phyloP scores from a whole-genome alignment of 1,140 invertebrate genomes.

The Psilanteris sp. region DNA sequence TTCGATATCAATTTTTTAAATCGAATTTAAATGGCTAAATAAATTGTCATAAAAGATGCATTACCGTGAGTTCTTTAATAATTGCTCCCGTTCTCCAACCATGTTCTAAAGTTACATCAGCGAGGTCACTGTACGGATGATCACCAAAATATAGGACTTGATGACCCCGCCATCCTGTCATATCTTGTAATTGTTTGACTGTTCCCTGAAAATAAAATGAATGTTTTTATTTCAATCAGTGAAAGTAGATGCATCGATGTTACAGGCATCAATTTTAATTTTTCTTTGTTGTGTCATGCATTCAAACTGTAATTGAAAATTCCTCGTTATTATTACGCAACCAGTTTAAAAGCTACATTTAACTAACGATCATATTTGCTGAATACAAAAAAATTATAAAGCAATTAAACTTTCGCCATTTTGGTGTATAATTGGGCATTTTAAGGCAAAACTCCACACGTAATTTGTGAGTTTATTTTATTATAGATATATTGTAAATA shows the following conservation, averaged over 20 bases:
- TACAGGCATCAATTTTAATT: constrained; percentile 27
- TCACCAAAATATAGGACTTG: constrained; percentile 98
- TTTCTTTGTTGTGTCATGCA: constrained; percentile 19
- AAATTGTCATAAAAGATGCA: no score
- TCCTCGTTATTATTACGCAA: neutral
- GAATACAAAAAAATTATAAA: no score
- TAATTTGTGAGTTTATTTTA: no score
- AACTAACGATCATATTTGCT: no score
- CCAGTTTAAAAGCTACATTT: no score
- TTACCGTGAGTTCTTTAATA: constrained; percentile 93
- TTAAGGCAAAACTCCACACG: no score
- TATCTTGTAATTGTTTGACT: constrained; percentile 92
- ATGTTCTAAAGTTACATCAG: constrained; percentile 96
- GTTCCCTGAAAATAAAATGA: constrained; percentile 86
- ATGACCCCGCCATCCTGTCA: constrained; percentile 95
- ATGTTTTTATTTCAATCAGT: constrained; percentile 30
- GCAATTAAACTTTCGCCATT: no score
- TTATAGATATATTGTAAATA: no score
- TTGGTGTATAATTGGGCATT: no score
- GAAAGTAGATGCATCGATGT: constrained; percentile 32
- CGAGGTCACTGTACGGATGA: constrained; percentile 98
- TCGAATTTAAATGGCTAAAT: no score
- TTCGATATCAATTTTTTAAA: no score
- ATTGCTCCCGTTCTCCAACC: constrained; percentile 99
- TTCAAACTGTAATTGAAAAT: constrained; percentile 14